Evolutionary conservation across 2,797 vertebrate species (phyloP), one percentile per base, ranked within the genome.

Genomic region (Rallus crepitans): DNA sequence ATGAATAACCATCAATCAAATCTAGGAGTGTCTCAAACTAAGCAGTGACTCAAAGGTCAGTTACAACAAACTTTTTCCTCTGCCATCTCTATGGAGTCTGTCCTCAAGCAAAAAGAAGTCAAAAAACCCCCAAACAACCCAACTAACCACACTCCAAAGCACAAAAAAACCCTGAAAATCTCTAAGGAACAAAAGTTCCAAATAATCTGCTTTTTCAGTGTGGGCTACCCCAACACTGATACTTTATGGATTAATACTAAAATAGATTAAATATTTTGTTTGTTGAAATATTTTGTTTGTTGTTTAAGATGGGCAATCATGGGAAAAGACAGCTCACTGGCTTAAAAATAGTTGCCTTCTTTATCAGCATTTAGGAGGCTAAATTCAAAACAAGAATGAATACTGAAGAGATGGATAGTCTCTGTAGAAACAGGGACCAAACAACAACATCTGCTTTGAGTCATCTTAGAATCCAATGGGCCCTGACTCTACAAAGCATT

Each of bases 351-450:
- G 93, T 88, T 93, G 39, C 35, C 68, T 79, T 66, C 56, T 37
- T 78, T 76, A 69, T 91, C 70, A 83, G 40, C 25, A 56, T 69
- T 77, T 79, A n/a, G 37, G 33, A 40, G 40, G 28, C 42, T 50
- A 48, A 71, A 33, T 69, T 80, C 39, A 95, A 88, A 95, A 73
- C 25, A 80, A 47, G 57, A 91, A 45, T 61, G 76, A 96, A 88
- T 42, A 80, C 7, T 37, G 78, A 82, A 91, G 31, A 91, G 20
- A 56, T 66, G 20, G 18, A 45, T 64, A 84, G 75, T 78, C 55
- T 39, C 39, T 57, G 53, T 77, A 60, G 65, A 96, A 90, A 87
- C 4, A n/a, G 12, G 31, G 42, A 82, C 68, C 71, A 77, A 87
- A 88, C 8, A 81, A 68, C 93, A 96, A 82, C 40, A 78, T 96